Conservation (phyloP, 2,888 invertebrate genomes). For the Venustoraphidia nigricollis region DNA sequence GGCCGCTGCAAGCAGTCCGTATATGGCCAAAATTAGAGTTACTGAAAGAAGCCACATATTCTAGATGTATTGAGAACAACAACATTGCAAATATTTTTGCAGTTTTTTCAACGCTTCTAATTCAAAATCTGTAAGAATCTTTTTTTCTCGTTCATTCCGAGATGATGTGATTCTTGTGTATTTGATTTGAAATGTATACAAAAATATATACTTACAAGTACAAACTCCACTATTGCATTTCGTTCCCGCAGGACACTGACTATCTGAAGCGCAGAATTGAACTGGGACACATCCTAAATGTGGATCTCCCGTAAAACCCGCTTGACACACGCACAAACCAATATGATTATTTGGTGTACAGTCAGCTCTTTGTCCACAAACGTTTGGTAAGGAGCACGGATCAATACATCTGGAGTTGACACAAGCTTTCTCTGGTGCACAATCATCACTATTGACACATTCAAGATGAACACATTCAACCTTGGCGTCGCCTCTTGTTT, state of each 20-base stretch:
- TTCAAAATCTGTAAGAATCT: not conserved
- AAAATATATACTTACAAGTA: conserved; percentile 35
- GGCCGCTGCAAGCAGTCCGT: too few relatives aligned
- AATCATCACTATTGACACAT: conserved; percentile 66
- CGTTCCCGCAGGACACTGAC: conserved; percentile 70
- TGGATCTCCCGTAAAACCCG: conserved; percentile 76
- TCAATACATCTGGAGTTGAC: conserved; percentile 65
- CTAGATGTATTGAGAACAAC: too few relatives aligned
- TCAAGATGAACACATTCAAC: conserved; percentile 58
- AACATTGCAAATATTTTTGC: too few relatives aligned
- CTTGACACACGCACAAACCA: conserved; percentile 67
- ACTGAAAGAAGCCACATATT: too few relatives aligned
- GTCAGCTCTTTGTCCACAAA: conserved; percentile 67
- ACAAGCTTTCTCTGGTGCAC: conserved; percentile 53
- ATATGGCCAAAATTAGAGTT: too few relatives aligned
- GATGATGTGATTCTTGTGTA: not conserved
- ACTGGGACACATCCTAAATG: conserved; percentile 69
- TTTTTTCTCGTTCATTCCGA: too few relatives aligned
- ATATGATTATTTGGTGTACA: conserved; percentile 65
- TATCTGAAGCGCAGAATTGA: conserved; percentile 67
- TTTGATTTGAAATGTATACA: not conserved
- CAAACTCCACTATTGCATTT: conserved; percentile 73
- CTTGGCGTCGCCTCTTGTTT: conserved; percentile 61
- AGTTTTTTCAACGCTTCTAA: not conserved
- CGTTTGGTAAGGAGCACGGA: conserved; percentile 65